phyloP scores from a whole-genome alignment of 2,888 invertebrate species.

The Oligia latruncula region DNA sequence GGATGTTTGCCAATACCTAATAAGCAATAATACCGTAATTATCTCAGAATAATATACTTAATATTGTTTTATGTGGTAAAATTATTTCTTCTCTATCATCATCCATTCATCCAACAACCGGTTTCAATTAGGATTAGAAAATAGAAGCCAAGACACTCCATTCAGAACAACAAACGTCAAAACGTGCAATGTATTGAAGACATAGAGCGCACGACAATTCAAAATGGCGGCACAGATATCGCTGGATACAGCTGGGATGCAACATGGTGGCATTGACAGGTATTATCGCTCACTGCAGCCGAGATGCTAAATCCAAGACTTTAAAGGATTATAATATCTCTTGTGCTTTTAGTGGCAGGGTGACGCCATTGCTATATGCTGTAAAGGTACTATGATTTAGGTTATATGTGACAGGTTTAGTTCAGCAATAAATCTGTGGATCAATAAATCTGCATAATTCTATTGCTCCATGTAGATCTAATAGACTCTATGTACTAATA shows the following conservation, averaged over 20 bases:
- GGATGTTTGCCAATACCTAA: too few species aligned
- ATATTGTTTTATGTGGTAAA: not conserved
- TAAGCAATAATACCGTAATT: not conserved
- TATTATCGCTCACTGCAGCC: constrained; percentile 7
- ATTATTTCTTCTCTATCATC: too few species aligned
- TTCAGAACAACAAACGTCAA: not conserved
- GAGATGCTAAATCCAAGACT: constrained; percentile 10
- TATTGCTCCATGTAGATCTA: not conserved
- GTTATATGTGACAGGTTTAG: not conserved
- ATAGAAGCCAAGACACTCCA: not conserved
- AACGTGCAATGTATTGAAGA: constrained; percentile 16
- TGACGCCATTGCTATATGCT: not conserved
- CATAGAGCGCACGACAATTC: not conserved
- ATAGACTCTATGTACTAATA: too few species aligned
- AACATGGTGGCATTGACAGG: not conserved
- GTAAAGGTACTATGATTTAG: too few species aligned
- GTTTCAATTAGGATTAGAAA: constrained; percentile 3
- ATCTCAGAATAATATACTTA: not conserved
- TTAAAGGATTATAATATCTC: constrained; percentile 34
- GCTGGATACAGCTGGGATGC: not conserved
- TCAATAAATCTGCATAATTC: not conserved
- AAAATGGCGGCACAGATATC: constrained; percentile 11
- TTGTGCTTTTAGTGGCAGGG: not conserved
- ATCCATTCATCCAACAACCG: not conserved
- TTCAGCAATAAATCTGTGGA: not conserved